These are phyloP conservation scores for Scaptomyza polygonia DNA, from an alignment of 2,888 invertebrate species.

Conservation along the genomic window DNA sequence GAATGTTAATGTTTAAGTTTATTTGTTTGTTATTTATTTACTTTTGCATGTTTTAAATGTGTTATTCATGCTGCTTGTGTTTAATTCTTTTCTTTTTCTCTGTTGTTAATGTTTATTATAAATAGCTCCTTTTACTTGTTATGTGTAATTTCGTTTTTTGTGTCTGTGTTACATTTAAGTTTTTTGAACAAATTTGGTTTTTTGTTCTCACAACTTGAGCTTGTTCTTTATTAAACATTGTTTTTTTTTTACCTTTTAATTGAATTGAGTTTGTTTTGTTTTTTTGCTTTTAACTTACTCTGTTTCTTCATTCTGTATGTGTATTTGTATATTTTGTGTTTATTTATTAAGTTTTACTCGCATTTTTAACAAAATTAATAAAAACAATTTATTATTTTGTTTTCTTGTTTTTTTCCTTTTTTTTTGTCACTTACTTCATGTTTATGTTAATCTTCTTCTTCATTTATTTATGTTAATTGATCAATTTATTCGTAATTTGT, in stretches of 20 bases:
- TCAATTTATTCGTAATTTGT: slow-evolving; percentile 78
- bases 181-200: slow-evolving; percentile 70
- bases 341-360: slow-evolving; percentile 61
- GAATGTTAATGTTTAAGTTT: slow-evolving; percentile 50
- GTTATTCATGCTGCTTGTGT: slow-evolving; percentile 59
- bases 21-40: slow-evolving; percentile 56
- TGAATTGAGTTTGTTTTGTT: slow-evolving; percentile 38
- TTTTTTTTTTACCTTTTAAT: slow-evolving; percentile 34
- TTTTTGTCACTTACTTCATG: slow-evolving; percentile 37
- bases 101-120: slow-evolving; percentile 43
- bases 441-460: slow-evolving; percentile 21
- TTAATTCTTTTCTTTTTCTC: slow-evolving; percentile 18
- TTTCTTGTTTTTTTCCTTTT: slow-evolving; percentile 38
- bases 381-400: slow-evolving; percentile 67
- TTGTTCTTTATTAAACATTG: slow-evolving; percentile 47
- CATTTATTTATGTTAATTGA: slow-evolving; percentile 73
- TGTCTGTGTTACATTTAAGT: slow-evolving; percentile 60
- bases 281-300: slow-evolving; percentile 43
- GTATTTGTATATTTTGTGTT: slow-evolving; percentile 57
- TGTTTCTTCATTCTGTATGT: slow-evolving; percentile 56
- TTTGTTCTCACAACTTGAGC: slow-evolving; percentile 57
- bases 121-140: slow-evolving; percentile 62
- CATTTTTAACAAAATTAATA: slow-evolving; percentile 77
- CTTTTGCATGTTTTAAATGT: slow-evolving; percentile 59
- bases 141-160: slow-evolving; percentile 35